phyloP scores from a whole-genome alignment of 2,113 vertebrate species.

The Varanus salvator region DNA sequence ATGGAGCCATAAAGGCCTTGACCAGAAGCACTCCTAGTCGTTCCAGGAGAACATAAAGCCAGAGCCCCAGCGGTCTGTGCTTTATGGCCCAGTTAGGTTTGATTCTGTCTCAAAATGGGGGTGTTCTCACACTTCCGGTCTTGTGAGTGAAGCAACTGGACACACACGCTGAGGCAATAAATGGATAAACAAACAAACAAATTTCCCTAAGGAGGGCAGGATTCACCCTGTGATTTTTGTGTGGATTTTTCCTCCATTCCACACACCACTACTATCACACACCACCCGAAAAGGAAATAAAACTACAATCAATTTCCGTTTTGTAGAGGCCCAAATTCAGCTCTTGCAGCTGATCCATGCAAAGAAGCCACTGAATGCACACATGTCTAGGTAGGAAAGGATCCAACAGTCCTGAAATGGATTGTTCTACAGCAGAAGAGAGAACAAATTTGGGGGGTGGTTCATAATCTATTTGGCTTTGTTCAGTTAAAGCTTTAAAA shows the following conservation, averaged over 20 bases:
- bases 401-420: constrained; percentile 37
- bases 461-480: constrained; percentile 68
- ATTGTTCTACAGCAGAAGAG: constrained; percentile 57
- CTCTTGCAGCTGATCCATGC: constrained; percentile 3
- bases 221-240: neutral
- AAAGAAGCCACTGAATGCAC: constrained; percentile 10
- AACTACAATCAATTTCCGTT: constrained; percentile 16
- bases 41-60: neutral
- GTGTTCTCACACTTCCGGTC: too few relatives aligned
- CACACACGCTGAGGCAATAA: neutral
- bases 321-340: constrained; percentile 1
- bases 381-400: constrained; percentile 29
- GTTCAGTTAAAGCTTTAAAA: constrained; percentile 67
- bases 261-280: too few relatives aligned
- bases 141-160: neutral
- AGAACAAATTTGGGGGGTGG: constrained; percentile 51
- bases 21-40: too few relatives aligned
- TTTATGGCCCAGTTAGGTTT: fast-evolving
- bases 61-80: too few relatives aligned
- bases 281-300: neutral
- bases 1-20: too few relatives aligned
- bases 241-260: neutral
- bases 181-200: neutral
- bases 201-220: neutral
- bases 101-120: neutral